Evolutionary conservation across 2,113 vertebrate species (phyloP), one percentile per base, ranked within the genome.

Genomic region (Nettapus auritus): DNA sequence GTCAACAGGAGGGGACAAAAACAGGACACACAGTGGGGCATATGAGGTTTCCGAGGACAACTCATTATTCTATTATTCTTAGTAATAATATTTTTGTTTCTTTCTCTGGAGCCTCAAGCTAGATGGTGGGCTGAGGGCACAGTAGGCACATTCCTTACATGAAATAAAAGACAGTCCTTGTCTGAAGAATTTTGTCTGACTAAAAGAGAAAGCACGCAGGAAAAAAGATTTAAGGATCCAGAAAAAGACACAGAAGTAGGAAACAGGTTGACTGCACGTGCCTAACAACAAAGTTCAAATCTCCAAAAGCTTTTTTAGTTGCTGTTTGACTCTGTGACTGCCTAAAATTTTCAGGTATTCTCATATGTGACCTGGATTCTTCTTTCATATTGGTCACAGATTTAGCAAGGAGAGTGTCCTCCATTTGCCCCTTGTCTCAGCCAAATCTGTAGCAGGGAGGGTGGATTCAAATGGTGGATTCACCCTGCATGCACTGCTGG

Each of bases 31-130:
- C 80, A 93, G 79, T 92, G 80, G 90, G 79, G 44, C 71, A 86
- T 66, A 78, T 38, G 88, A 93, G 36, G 19, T 40, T 95, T 90
- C 66, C 84, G 56, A 88, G 57, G 64, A 83, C 36, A 93, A 68
- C 23, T 75, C 64, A 88, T 85, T 88, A 50, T 95, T 96, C 68
- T 88, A 28, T 91, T 94, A 66, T 92, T 92, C 57, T 88, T 64
- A 88, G 69, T 31, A 81, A 95, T 63, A 97, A 94, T 95, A 95
- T 95, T 97, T 93, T 86, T 78, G 63, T 81, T 93, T 96, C 88
- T 81, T 84, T 84, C 48, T 68, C 29, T 56, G 66, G 62, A 86
- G n/a, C 48, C 83, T 83, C 26, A 78, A 83, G 29, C 34, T 86
- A 76, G 69, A 82, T 46, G 9, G 67, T 83, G 74, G 85, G 28